Evolutionary conservation across 2,113 vertebrate genomes (phyloP).

Genomic region (Cricetomys ansorgei): DNA sequence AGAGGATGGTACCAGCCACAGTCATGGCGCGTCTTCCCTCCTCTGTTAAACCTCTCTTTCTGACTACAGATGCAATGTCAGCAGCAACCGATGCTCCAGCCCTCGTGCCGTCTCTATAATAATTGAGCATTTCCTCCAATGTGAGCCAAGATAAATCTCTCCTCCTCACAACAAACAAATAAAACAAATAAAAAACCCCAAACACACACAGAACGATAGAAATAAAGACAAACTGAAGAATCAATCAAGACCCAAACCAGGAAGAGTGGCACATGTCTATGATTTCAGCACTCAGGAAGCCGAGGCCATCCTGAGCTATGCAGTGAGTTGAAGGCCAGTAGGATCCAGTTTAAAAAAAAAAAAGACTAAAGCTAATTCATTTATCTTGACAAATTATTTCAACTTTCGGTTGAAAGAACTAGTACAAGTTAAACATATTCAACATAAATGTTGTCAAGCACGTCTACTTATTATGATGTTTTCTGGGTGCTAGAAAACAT

Average conservation of each 20-base stretch:
- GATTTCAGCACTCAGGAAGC: background rate
- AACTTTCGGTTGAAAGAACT: background rate
- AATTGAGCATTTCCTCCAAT: background rate
- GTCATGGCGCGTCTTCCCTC: background rate
- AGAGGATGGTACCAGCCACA: background rate
- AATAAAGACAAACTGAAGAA: background rate
- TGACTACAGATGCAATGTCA: background rate
- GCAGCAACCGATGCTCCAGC: background rate
- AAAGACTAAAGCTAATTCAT: background rate
- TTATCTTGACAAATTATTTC: background rate
- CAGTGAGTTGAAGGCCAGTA: background rate
- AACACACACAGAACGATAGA: background rate
- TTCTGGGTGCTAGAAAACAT: background rate
- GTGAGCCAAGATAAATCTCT: background rate
- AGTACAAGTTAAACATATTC: background rate
- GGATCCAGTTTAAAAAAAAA: background rate
- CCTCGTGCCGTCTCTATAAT: background rate
- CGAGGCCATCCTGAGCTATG: background rate
- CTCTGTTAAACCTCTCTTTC: background rate
- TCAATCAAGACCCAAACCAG: background rate
- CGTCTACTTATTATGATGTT: background rate
- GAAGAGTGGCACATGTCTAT: background rate
- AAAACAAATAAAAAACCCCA: background rate
- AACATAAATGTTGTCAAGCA: background rate
- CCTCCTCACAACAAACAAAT: background rate